These are phyloP conservation scores for Drosophila truncata DNA, from an alignment of 1,140 invertebrate species.

Conservation along the genomic window DNA sequence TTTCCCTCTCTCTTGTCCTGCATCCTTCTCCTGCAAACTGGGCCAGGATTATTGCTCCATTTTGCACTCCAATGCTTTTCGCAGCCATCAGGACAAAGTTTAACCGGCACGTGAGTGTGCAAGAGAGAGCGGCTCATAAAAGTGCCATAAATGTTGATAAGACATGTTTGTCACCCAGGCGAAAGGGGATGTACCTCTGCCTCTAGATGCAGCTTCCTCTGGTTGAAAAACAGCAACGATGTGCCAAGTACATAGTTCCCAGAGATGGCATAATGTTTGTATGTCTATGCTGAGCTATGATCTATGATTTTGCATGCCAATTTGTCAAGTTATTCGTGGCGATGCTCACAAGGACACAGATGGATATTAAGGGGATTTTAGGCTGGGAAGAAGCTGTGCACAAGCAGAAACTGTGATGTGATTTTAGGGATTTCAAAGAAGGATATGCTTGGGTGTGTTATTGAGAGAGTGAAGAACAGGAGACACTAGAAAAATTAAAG, in stretches of 20 bases:
- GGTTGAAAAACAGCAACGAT: background rate
- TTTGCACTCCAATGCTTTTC: conserved; percentile 67
- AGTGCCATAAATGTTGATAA: conserved; percentile 81
- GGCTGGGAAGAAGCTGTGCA: background rate
- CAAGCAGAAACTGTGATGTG: background rate
- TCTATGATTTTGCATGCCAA: conserved; percentile 49
- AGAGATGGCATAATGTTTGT: conserved; percentile 34
- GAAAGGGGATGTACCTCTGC: conserved; percentile 7
- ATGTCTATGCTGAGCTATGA: conserved; percentile 2
- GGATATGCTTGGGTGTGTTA: background rate
- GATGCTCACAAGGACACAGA: background rate
- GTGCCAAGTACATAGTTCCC: conserved; percentile 56
- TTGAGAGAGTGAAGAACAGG: no score
- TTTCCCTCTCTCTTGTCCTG: background rate
- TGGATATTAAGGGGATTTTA: conserved; percentile 14
- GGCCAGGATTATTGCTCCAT: conserved; percentile 78
- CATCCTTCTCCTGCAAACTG: conserved; percentile 24
- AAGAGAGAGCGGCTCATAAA: conserved; percentile 50
- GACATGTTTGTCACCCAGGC: conserved; percentile 66
- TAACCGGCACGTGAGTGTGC: conserved; percentile 42
- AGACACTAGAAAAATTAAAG: background rate
- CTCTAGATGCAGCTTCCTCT: conserved; percentile 10
- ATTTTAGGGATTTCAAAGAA: background rate
- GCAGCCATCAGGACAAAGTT: conserved; percentile 45
- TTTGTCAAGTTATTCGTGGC: conserved; percentile 47